Conservation (phyloP, 2,113 vertebrate species). For the Ivindomyrus marchei region DNA sequence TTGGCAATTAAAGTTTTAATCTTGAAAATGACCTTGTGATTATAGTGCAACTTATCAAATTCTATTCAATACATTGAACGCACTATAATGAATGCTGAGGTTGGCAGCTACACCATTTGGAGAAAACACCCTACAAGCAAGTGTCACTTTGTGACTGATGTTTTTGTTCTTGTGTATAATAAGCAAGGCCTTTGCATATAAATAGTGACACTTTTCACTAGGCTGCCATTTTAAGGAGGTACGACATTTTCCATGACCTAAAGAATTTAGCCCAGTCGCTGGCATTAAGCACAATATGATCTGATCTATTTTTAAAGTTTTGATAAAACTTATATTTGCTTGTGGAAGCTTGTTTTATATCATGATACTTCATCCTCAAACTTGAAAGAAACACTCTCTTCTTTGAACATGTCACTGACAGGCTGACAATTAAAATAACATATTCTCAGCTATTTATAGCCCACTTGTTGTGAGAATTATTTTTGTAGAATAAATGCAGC, state of each 20-base stretch:
- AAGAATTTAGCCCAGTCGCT: background rate
- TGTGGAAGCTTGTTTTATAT: background rate
- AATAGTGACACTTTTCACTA: background rate
- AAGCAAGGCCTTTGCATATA: background rate
- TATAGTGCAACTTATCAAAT: background rate
- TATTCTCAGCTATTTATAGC: background rate
- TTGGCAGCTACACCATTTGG: background rate
- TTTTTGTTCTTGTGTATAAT: background rate
- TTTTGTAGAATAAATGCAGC: background rate
- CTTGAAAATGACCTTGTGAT: background rate
- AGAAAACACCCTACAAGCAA: background rate
- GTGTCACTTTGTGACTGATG: background rate
- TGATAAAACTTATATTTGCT: background rate
- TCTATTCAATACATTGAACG: background rate
- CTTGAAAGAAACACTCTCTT: background rate
- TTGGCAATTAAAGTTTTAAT: background rate
- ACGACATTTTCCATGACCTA: background rate
- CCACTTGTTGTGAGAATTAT: background rate
- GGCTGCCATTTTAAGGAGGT: background rate
- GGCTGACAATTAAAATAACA: background rate
- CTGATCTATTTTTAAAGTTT: background rate
- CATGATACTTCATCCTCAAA: background rate
- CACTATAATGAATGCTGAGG: background rate
- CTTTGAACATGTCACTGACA: background rate
- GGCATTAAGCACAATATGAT: background rate